A percentile compares a stretch with the other conserved stretches of the same genome.
Conservation (phyloP, 2,888 invertebrate genomes). For the Ochropacha duplaris region DNA sequence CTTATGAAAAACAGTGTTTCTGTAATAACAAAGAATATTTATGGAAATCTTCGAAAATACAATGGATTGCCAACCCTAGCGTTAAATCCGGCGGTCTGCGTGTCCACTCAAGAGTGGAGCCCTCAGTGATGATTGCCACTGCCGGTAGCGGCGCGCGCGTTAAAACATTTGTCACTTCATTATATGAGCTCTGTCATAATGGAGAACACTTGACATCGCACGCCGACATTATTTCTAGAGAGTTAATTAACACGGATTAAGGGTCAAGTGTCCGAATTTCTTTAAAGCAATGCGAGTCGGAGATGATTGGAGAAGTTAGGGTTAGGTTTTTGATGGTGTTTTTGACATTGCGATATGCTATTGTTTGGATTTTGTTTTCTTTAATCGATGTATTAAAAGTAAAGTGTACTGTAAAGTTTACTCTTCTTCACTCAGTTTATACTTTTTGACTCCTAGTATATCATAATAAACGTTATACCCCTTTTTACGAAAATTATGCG, state of each 20-base stretch:
- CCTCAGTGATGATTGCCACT: conserved; percentile 37
- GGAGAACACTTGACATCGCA: conserved; percentile 32
- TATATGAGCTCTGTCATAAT: conserved; percentile 41
- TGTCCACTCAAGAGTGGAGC: conserved; percentile 39
- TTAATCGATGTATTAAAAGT: background rate
- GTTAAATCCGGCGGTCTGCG: conserved; percentile 27
- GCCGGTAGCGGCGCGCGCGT: conserved; percentile 23
- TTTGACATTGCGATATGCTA: background rate
- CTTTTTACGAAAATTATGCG: too few species aligned
- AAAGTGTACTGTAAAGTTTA: too few species aligned
- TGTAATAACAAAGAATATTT: too few species aligned
- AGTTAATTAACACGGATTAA: conserved; percentile 59
- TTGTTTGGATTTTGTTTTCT: background rate
- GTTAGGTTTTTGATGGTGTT: background rate
- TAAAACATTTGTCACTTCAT: conserved; percentile 72
- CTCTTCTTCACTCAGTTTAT: too few species aligned
- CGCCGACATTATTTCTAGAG: conserved; percentile 44
- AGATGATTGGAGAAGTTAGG: background rate
- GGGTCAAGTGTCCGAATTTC: conserved; percentile 42
- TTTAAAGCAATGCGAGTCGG: conserved; percentile 7
- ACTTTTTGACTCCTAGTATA: too few species aligned
- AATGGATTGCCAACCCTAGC: conserved; percentile 12
- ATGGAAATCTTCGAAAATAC: too few species aligned
- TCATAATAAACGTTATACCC: too few species aligned
- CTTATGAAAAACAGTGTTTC: too few species aligned